Conservation (phyloP, 2,113 vertebrate genomes). For the Neopipo cinnamomea region DNA sequence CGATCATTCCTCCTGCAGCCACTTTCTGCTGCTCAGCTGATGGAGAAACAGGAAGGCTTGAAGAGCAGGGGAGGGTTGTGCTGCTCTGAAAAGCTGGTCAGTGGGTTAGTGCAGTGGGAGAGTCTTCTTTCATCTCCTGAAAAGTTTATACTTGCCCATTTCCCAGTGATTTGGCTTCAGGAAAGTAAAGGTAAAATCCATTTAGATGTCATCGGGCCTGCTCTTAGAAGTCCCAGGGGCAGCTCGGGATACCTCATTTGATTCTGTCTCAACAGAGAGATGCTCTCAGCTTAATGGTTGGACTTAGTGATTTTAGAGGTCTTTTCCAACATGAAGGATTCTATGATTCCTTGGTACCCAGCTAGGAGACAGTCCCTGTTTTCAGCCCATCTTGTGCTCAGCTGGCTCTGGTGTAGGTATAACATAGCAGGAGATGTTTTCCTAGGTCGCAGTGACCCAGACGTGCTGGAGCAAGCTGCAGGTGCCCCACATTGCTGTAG, state of each 20-base stretch:
- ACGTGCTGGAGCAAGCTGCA: fast-evolving
- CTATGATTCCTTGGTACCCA: background rate
- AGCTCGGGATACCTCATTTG: background rate
- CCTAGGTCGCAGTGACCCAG: background rate
- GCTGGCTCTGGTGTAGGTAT: background rate
- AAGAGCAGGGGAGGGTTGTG: background rate
- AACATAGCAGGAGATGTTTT: background rate
- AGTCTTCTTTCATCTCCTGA: background rate
- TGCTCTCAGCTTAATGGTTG: background rate
- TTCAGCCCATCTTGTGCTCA: background rate
- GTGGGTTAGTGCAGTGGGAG: background rate
- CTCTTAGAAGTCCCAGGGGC: background rate
- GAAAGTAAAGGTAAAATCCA: background rate
- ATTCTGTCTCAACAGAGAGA: background rate
- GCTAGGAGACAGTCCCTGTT: background rate
- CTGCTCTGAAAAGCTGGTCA: background rate
- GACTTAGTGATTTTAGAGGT: background rate
- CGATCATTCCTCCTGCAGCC: background rate
- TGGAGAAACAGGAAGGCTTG: background rate
- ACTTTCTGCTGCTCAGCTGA: background rate
- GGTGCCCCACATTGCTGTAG: background rate
- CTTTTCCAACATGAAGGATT: background rate
- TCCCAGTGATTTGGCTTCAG: background rate
- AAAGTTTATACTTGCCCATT: background rate
- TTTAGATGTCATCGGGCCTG: background rate